Percentiles rank a stretch among this genome's conserved stretches.
Conservation (phyloP, 1,140 invertebrate genomes). For the Pristionchus pacificus region DNA sequence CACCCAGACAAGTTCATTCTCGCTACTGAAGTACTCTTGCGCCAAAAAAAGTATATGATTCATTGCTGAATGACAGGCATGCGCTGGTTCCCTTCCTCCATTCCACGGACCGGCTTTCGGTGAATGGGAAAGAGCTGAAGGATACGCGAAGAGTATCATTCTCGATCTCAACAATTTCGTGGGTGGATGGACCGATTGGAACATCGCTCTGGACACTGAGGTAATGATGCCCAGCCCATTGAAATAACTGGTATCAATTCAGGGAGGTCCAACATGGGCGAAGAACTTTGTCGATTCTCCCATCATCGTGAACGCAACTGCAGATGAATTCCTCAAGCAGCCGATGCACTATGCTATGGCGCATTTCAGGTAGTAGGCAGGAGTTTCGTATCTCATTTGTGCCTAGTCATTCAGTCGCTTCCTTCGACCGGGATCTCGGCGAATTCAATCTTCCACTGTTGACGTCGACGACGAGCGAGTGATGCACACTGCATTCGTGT, state of each 20-base stretch:
- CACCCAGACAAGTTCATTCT: slow-evolving; percentile 23
- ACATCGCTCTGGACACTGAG: slow-evolving; percentile 70
- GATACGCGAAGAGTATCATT: slow-evolving; percentile 70
- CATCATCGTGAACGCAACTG: slow-evolving; percentile 70
- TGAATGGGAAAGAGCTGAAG: slow-evolving; percentile 70
- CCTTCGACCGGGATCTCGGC: slow-evolving; percentile 15
- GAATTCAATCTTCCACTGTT: slow-evolving; percentile 1
- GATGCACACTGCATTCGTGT: neutral
- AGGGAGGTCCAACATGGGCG: slow-evolving; percentile 72
- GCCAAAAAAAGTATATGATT: neutral
- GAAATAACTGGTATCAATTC: slow-evolving; percentile 69
- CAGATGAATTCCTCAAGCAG: slow-evolving; percentile 77
- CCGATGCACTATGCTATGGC: slow-evolving; percentile 80
- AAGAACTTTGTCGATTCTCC: no score
- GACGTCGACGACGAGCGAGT: neutral
- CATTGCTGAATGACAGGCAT: neutral
- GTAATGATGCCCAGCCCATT: no score
- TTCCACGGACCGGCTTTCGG: slow-evolving; percentile 66
- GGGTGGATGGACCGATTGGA: slow-evolving; percentile 76
- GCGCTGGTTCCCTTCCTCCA: neutral
- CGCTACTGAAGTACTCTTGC: slow-evolving; percentile 14
- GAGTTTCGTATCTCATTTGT: no score
- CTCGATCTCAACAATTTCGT: slow-evolving; percentile 70
- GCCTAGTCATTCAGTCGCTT: slow-evolving; percentile 11
- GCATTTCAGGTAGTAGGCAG: slow-evolving; percentile 65